A percentile compares a stretch with the other conserved stretches of the same genome.
phyloP scores from a whole-genome alignment of 2,888 invertebrate genomes.

The Latrodectus elegans region DNA sequence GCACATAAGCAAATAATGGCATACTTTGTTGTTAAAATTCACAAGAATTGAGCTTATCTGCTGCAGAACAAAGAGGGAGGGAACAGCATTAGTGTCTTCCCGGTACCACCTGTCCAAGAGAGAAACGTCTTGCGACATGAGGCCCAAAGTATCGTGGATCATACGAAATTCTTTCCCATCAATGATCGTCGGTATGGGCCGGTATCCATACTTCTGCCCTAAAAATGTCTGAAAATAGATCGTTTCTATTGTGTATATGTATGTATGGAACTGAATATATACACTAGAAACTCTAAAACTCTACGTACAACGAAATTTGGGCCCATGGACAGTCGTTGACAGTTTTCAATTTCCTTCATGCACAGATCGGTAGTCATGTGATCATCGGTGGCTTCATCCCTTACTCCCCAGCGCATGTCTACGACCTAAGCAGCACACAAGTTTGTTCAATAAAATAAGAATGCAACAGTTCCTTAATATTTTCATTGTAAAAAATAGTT shows the following conservation, averaged over 20 bases:
- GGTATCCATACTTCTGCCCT: slow-evolving; percentile 98
- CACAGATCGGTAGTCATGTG: slow-evolving; percentile 99
- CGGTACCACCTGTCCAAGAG: slow-evolving; percentile 95
- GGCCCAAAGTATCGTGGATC: slow-evolving; percentile 88
- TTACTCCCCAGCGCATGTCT: slow-evolving; percentile 98
- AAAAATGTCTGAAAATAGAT: slow-evolving; percentile 83
- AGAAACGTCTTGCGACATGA: slow-evolving; percentile 84
- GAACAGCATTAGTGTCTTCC: slow-evolving; percentile 96
- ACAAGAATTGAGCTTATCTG: slow-evolving; percentile 97
- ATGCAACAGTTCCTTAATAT: too few relatives aligned
- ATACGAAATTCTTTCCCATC: slow-evolving; percentile 91
- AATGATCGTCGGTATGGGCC: slow-evolving; percentile 97
- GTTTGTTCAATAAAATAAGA: too few relatives aligned
- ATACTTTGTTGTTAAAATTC: slow-evolving; percentile 97
- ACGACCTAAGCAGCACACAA: slow-evolving; percentile 80
- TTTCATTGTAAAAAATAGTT: too few relatives aligned
- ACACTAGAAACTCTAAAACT: too few relatives aligned
- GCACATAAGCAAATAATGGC: too few relatives aligned
- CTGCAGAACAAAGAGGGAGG: slow-evolving; percentile 93
- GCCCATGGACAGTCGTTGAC: slow-evolving; percentile 96
- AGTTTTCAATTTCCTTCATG: slow-evolving; percentile 98
- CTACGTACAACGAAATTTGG: slow-evolving; percentile 92
- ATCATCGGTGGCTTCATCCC: slow-evolving; percentile 98
- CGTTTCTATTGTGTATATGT: neutral
- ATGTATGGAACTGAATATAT: neutral